These are phyloP conservation scores for Apeltes quadracus DNA, from an alignment of 2,113 vertebrate genomes.

Conservation along the genomic window DNA sequence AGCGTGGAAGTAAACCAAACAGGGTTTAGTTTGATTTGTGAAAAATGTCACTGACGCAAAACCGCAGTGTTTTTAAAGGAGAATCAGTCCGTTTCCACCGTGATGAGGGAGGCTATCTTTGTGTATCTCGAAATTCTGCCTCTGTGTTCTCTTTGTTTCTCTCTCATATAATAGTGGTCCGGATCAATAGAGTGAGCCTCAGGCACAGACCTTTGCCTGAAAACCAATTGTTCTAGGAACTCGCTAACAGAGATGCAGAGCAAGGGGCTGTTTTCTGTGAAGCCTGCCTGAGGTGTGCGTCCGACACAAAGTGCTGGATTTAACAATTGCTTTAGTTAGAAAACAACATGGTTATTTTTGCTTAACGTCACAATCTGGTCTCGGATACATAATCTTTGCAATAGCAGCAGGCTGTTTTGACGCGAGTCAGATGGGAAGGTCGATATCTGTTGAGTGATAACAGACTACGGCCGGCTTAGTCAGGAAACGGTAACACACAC, in stretches of 20 bases:
- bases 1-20: slow-evolving; percentile 19
- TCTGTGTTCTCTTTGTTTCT: slow-evolving; percentile 16
- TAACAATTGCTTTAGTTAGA: slow-evolving; percentile 42
- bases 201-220: slow-evolving; percentile 71
- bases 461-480: not conserved
- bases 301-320: slow-evolving; percentile 30
- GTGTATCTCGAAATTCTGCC: slow-evolving; percentile 31
- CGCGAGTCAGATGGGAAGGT: not conserved
- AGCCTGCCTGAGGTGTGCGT: slow-evolving; percentile 36
- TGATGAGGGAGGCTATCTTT: slow-evolving; percentile 46
- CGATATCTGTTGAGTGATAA: not conserved
- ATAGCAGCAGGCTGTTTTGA: not conserved
- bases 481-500: no score
- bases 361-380: slow-evolving; percentile 24
- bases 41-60: slow-evolving; percentile 26
- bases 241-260: slow-evolving; percentile 31
- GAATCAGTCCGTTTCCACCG: slow-evolving; percentile 17
- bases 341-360: slow-evolving; percentile 44
- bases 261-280: slow-evolving; percentile 46
- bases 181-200: slow-evolving; percentile 73
- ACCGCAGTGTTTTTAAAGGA: slow-evolving; percentile 22
- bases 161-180: slow-evolving; percentile 53
- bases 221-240: slow-evolving; percentile 73
- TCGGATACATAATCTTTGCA: not conserved
- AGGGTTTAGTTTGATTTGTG: slow-evolving; percentile 22